phyloP scores from a whole-genome alignment of 2,113 vertebrate genomes.

The Trachemys scripta region DNA sequence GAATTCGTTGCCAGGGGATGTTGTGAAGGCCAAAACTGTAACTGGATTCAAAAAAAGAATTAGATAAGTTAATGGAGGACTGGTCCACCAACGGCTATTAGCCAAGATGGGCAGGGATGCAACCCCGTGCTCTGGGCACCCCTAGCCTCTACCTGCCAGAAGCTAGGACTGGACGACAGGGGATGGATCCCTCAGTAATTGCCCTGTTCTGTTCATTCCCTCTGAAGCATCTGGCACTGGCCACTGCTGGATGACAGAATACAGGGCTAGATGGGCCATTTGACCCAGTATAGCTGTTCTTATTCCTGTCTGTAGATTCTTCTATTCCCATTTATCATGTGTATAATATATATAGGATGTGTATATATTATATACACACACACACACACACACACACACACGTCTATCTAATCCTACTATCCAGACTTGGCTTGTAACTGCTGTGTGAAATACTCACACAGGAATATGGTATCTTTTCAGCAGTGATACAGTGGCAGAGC shows the following conservation, averaged over 20 bases:
- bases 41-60: too few species aligned
- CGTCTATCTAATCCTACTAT: not conserved
- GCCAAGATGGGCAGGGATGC: too few species aligned
- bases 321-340: not conserved
- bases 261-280: not conserved
- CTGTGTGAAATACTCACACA: not conserved
- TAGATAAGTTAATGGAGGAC: not conserved
- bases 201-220: not conserved
- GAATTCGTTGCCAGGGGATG: not conserved
- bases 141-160: too few species aligned
- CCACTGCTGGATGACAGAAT: not conserved
- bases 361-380: not conserved
- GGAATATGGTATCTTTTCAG: not conserved
- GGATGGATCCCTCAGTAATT: not conserved
- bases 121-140: too few species aligned
- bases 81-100: too few species aligned
- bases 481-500: not conserved
- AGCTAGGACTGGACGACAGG: too few species aligned
- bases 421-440: not conserved
- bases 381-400: not conserved
- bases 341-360: not conserved
- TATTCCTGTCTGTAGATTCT: not conserved
- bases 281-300: not conserved
- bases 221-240: not conserved
- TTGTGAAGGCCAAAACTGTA: not conserved